Conservation (phyloP, 2,113 vertebrate species). For the Monopterus albus region DNA sequence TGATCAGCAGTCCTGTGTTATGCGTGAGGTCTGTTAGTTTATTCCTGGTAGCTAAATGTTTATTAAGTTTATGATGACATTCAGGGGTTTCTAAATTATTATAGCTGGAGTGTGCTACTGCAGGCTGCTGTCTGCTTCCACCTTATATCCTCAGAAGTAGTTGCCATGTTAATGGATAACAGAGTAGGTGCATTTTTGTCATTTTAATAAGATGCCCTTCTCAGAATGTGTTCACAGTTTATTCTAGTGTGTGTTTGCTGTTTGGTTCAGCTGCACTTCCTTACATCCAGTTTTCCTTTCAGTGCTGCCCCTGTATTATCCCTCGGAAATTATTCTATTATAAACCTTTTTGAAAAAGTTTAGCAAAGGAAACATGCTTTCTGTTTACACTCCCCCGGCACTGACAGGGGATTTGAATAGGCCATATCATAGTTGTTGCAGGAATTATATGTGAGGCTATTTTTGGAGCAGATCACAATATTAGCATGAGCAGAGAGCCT, state of each 20-base stretch:
- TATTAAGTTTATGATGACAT: slow-evolving; percentile 45
- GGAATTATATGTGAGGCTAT: slow-evolving; percentile 52
- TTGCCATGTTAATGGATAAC: slow-evolving; percentile 4
- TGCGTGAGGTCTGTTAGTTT: background rate
- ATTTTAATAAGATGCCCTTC: slow-evolving; percentile 38
- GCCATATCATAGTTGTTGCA: slow-evolving; percentile 7
- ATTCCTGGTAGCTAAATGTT: slow-evolving; percentile 25
- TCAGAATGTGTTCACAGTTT: background rate
- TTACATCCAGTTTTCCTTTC: background rate
- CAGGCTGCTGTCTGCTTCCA: background rate
- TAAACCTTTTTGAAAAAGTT: background rate
- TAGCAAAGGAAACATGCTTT: background rate
- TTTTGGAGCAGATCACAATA: slow-evolving; percentile 56
- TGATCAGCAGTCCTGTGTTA: background rate
- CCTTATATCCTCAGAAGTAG: slow-evolving; percentile 7
- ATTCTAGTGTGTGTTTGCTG: background rate
- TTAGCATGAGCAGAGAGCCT: slow-evolving; percentile 44
- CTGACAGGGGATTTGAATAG: slow-evolving; percentile 25
- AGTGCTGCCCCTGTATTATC: background rate
- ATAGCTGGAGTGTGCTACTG: background rate
- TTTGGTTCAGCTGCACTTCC: background rate
- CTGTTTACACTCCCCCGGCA: slow-evolving; percentile 21
- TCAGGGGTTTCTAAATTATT: slow-evolving; percentile 30
- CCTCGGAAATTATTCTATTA: background rate
- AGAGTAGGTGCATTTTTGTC: slow-evolving; percentile 44